Base-by-base conservation (phyloP, 1,140 invertebrate species). In the Lepidostoma basale region DNA sequence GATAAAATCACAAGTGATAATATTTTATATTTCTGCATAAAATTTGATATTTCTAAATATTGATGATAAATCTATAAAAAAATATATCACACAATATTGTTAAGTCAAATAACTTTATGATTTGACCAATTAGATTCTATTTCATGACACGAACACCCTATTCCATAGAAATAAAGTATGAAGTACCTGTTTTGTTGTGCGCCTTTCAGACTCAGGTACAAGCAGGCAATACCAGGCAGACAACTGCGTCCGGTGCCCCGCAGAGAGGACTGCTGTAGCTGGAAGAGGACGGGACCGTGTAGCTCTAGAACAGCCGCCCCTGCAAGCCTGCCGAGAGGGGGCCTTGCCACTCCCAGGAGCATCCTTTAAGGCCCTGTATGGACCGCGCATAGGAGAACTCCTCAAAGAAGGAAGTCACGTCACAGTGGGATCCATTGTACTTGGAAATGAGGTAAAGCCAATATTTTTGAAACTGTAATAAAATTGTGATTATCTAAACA, bases 321-420 rank as follows among this genome's bases (percentile, higher is more conserved):
- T 72, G 12, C 18, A 45, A 22, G 54, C n/a, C 12, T 72, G 70
- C 54, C 45, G 22, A 16, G 44, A 22, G 18, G 54, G 56, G 12
- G 47, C 33, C 1, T n/a, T 16, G 22, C 58, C 30, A 6, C 44
- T 66, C 8, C 18, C 28, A 14, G 20, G 20, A 10, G 45, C 45
- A 16, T 2, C 22, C n/a, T 72, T 72, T 36, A 14, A 25, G 3
- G 39, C 40, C 2, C 52, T 68, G 1, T 72, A 72, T 47, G 70
- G 70, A n/a, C 70, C 66, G 9, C 39, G 42, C 5, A 60, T 72
- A 12, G 70, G 70, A 23, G 36, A 33, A 18, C 20, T 68, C 6
- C 44, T 72, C 14, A 18, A 3, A 30, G 70, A 72, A 66, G 70
- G 70, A 40, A 68, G 47, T 10, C 70, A 72, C 39, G 26, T 72